Base-by-base conservation (phyloP, 2,888 invertebrate species). In the Fragum fragum region DNA sequence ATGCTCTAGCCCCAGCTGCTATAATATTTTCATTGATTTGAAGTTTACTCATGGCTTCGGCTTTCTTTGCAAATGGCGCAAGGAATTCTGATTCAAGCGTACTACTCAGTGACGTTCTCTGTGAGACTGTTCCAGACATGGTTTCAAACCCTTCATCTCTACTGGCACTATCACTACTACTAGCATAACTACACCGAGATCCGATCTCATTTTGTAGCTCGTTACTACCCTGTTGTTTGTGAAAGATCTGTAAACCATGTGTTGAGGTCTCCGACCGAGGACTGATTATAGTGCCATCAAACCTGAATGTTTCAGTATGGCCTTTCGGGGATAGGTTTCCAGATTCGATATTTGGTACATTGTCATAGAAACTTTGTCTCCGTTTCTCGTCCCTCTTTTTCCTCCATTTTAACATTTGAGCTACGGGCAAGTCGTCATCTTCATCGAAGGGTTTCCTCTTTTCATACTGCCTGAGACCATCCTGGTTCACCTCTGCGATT, bases 71-170 rank as follows among this genome's bases (percentile, higher is more conserved):
- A 26, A 88, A 73, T 6, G 73, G 87, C 9, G 90, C 88, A 0
- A 89, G 86, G 18, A 92, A 84, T 66, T 93, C 92, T 7, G 92
- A 91, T 68, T 94, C 94, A 26, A 93, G 82, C 0, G 92, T 93
- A 80, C 94, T 94, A 83, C 92, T 93, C 80, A 94, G 88, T 6
- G 94, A 94, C 0, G 93, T 94, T 57, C 94, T 87, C 73, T 93
- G 93, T 7, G 93, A 93, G 55, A 91, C 88, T 21, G 91, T 91
- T 32, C 89, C 92, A 9, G 92, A 91, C 89, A 91, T 90, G 6
- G 92, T 92, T 68, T 94, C 94, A 83, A 94, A 94, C 21, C 94
- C 94, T 85, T 94, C 93, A 81, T 94, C 93, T 47, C 91, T 81
- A 63, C 91, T 84, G 57, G 89, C 89, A 77, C 89, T 89, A 76